Evolutionary conservation across 1,140 invertebrate species (phyloP), one percentile per base, ranked within the genome.

Genomic region (Lepidurus arcticus): DNA sequence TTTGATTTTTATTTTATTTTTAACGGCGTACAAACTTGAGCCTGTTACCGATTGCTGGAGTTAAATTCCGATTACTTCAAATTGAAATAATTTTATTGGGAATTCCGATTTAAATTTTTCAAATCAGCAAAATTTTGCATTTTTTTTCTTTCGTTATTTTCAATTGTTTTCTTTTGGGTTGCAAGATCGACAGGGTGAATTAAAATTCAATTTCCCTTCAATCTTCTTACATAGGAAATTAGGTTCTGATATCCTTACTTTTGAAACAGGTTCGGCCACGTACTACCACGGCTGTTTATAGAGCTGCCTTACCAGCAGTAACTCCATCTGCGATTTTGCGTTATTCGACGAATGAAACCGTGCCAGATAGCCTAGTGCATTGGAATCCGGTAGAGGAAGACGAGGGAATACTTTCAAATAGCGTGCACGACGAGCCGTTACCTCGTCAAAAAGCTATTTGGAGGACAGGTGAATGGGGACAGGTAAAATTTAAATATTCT

Each of bases 391-490:
- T 26, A 13, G 34, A 26, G 13, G 43, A 78, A 1, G 73, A 74
- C 24, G 76, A 76, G 44, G 74, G 80, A n/a, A 79, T 80, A 45
- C 76, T 53, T 21, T 73, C 47, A 24, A 76, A 76, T 65, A 65
- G 53, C 53, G 13, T 65, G 7, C 53, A 65, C 21, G n/a, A 65
- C 21, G n/a, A 65, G 21, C 53, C 53, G n/a, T 42, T 75, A 43
- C 80, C 44, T n/a, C 75, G 73, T 44, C n/a, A 45, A 13, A 42
- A 42, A 34, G 77, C 74, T 42, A 47, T 81, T 16, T 87, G 86
- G 86, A 78, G 81, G 26, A 81, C 80, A 42, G 83, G 83, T 21
- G 81, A 83, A 10, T 87, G 86, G 86, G 83, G 82, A 77, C 81
- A 81, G 80, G 86, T 87, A 81, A 82, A 82, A 76, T 44, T 7